Evolutionary conservation across 2,797 vertebrate species (phyloP).

Genomic region (Oreonectes daqikongensis): DNA sequence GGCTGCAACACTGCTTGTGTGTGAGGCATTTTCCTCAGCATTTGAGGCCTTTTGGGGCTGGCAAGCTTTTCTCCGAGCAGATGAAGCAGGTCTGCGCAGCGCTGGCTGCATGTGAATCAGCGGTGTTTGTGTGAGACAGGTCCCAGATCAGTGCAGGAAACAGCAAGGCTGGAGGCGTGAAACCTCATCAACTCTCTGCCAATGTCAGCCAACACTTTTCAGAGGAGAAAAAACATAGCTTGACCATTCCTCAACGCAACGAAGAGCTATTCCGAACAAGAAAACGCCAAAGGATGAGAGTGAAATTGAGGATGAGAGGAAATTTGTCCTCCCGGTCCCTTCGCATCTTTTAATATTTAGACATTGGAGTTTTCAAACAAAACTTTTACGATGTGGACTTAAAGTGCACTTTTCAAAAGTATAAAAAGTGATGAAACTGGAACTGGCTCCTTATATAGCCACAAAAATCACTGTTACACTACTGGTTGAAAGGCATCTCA

Average conservation of each 20-base stretch:
- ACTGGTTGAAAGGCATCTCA: too few relatives aligned
- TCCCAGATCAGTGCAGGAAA: constrained; percentile 44
- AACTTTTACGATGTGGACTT: too few relatives aligned
- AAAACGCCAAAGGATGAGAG: background rate
- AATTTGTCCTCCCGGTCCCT: too few relatives aligned
- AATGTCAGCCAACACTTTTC: constrained; percentile 18
- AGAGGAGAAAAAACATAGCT: constrained; percentile 12
- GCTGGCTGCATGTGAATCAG: constrained; percentile 52
- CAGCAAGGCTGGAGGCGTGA: constrained; percentile 27
- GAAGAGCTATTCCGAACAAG: constrained; percentile 2
- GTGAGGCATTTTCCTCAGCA: constrained; percentile 49
- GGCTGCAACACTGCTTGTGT: constrained; percentile 50
- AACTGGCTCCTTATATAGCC: too few relatives aligned
- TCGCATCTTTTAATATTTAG: too few relatives aligned
- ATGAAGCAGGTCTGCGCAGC: constrained; percentile 35
- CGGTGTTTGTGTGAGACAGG: constrained; percentile 40
- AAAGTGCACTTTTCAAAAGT: too few relatives aligned
- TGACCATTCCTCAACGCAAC: constrained; percentile 10
- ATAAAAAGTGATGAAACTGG: too few relatives aligned
- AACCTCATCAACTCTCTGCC: constrained; percentile 39
- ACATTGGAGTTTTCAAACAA: too few relatives aligned
- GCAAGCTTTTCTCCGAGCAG: constrained; percentile 47
- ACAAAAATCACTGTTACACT: too few relatives aligned
- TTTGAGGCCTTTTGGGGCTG: constrained; percentile 40
- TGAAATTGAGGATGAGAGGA: too few relatives aligned